Base-by-base conservation (phyloP, 2,113 vertebrate genomes). In the Engystomops pustulosus region DNA sequence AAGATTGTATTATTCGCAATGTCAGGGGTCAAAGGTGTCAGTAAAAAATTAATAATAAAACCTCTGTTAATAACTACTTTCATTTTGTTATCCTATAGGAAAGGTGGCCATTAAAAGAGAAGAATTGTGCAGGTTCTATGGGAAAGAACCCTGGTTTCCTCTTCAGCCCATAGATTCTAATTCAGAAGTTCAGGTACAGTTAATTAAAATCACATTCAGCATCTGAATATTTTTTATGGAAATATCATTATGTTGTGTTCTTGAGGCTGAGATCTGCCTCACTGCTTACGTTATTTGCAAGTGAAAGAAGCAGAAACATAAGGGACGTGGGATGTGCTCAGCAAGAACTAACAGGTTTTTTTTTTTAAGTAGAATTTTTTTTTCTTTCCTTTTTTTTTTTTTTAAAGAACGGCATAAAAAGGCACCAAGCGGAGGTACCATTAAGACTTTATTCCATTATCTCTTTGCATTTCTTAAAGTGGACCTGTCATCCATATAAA, bases 51-150 rank as follows among this genome's bases (percentile, higher is more conserved):
- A n/a, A n/a, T n/a, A n/a, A n/a, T n/a, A n/a, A n/a, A n/a, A n/a
- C n/a, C n/a, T n/a, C n/a, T n/a, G n/a, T n/a, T n/a, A n/a, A n/a
- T n/a, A n/a, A n/a, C n/a, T n/a, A n/a, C n/a, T n/a, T n/a, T n/a
- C n/a, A n/a, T n/a, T n/a, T 62, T 60, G 80, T 80, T 88, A 34
- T 86, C 30, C 70, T 90, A 9, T 87, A 99, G 98, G 97, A 85
- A 99, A 99, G 88, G 96, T 99, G 83, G 95, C 97, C 60, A 98
- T 99, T 86, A 95, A 95, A 90, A 99, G 98, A 91, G 97, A 99
- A 90, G 96, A 98, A 86, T 92, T 99, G 84, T 95, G 92, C 91
- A 95, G 93, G 86, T 95, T 96, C 88, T 96, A 92, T 84, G 96
- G 97, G 78, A 98, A 94, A 89, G 98, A 99, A 89, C 93, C 95